Conservation (phyloP, 1,140 invertebrate genomes). For the Listronotus bonariensis region DNA sequence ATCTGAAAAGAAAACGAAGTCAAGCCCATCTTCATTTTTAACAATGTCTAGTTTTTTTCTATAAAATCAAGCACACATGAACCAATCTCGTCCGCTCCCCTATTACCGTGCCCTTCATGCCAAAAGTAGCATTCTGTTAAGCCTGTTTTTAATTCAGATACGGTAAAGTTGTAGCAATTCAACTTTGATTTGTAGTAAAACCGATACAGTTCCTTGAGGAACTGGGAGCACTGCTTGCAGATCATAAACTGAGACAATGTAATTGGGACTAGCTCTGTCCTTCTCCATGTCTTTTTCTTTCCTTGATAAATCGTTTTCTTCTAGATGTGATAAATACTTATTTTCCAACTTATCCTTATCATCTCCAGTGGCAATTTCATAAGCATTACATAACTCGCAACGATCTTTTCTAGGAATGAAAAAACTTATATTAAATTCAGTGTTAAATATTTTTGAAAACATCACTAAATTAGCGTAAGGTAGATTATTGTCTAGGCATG, state of each 20-base stretch:
- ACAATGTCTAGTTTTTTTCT: constrained; percentile 32
- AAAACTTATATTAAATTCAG: too few relatives aligned
- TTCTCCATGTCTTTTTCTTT: constrained; percentile 26
- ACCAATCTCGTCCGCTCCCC: constrained; percentile 56
- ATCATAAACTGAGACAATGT: constrained; percentile 48
- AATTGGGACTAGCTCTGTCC: constrained; percentile 43
- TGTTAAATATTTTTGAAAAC: too few relatives aligned
- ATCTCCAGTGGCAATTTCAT: constrained; percentile 44
- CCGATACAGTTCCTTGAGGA: too few relatives aligned
- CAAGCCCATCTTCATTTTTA: constrained; percentile 28
- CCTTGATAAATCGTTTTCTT: constrained; percentile 40
- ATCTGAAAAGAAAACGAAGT: constrained; percentile 47
- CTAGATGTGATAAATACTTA: constrained; percentile 15
- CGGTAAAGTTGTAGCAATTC: constrained; percentile 56
- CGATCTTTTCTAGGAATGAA: too few relatives aligned
- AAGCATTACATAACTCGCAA: constrained; percentile 39
- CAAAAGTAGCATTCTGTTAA: constrained; percentile 50
- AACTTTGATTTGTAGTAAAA: too few relatives aligned
- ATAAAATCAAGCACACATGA: constrained; percentile 17
- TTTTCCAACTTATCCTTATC: constrained; percentile 36
- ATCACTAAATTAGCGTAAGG: too few relatives aligned
- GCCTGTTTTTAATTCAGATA: constrained; percentile 48
- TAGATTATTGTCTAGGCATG: too few relatives aligned
- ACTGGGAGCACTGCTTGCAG: too few relatives aligned
- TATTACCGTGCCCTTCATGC: constrained; percentile 55